A percentile compares a stretch with the other conserved stretches of the same genome.
phyloP scores from a whole-genome alignment of 2,113 vertebrate species.

The Cacatua alba region DNA sequence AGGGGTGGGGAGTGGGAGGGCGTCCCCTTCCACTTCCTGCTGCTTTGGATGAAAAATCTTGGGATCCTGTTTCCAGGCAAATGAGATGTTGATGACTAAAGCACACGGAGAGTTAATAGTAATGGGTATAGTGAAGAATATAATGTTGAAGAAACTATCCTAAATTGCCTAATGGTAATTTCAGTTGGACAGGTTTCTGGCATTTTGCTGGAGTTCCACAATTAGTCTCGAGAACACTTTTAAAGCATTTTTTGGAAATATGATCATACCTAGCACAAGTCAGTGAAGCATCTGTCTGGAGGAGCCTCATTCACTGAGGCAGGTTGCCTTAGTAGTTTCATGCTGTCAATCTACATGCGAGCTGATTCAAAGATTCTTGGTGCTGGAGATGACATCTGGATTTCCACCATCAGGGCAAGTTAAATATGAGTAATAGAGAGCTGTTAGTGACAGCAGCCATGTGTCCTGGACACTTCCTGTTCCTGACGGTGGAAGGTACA shows the following conservation, averaged over 20 bases:
- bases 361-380: not conserved
- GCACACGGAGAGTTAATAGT: not conserved
- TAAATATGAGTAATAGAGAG: not conserved
- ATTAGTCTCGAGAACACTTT: not conserved
- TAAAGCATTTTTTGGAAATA: not conserved
- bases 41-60: not conserved
- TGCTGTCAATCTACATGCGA: not conserved
- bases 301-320: rapidly evolving
- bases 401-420: not conserved
- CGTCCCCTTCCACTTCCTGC: not conserved
- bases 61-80: not conserved
- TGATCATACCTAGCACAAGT: not conserved
- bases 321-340: not conserved
- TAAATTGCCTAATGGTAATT: not conserved
- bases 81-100: not conserved
- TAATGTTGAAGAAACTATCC: not conserved
- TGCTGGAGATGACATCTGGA: not conserved
- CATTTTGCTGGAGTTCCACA: not conserved
- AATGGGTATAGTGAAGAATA: not conserved
- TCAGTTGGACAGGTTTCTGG: not conserved
- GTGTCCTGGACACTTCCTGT: rapidly evolving
- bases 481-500: not conserved
- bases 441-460: not conserved
- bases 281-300: not conserved
- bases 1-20: rapidly evolving